Conservation (phyloP, 2,113 vertebrate species). For the Aleadryas rufinucha region DNA sequence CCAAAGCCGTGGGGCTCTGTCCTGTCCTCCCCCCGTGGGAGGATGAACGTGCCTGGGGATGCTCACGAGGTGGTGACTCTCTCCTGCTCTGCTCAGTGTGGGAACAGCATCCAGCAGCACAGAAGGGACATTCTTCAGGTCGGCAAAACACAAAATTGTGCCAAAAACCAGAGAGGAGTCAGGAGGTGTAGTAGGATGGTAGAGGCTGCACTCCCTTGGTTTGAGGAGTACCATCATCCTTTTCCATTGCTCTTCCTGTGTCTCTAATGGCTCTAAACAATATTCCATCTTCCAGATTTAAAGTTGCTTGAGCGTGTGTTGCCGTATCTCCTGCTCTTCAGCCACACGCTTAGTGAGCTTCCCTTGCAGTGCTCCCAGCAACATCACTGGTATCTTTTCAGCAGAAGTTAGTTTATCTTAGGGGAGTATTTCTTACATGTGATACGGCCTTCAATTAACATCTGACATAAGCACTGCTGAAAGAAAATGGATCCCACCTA, state of each 20-base stretch:
- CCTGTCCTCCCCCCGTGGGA: neutral
- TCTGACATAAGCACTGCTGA: neutral
- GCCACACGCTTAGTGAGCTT: accelerated
- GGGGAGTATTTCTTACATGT: neutral
- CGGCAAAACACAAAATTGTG: neutral
- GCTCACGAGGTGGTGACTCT: neutral
- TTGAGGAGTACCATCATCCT: neutral
- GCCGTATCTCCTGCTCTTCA: neutral
- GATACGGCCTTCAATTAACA: neutral
- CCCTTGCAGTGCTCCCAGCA: neutral
- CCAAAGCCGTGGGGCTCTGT: neutral
- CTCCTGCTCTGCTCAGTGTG: neutral
- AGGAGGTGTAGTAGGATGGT: neutral
- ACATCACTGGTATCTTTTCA: neutral
- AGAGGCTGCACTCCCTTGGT: neutral
- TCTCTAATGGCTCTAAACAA: accelerated
- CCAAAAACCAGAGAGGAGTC: accelerated
- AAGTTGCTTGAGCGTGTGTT: accelerated
- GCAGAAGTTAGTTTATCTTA: neutral
- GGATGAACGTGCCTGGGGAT: neutral
- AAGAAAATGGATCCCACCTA: neutral
- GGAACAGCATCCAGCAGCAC: neutral
- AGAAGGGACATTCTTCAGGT: neutral
- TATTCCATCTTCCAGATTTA: neutral
- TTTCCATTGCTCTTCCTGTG: neutral